Conservation (phyloP, 2,888 invertebrate genomes). For the Tetrapedia diversipes region DNA sequence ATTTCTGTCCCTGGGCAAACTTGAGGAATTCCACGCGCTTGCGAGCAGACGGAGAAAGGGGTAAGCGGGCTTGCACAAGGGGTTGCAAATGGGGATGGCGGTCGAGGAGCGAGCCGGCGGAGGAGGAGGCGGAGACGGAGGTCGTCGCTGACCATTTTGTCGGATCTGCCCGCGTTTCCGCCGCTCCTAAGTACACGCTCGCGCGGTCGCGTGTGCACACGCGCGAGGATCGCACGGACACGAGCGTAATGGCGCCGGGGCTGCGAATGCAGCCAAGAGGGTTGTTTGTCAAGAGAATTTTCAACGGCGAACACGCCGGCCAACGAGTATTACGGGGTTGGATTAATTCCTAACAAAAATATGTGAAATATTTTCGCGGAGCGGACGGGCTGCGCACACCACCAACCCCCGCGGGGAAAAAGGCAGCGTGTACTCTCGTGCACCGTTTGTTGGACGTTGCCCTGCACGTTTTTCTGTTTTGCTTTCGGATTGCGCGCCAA, state of each 20-base stretch:
- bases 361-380: slow-evolving; percentile 71
- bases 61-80: slow-evolving; percentile 30
- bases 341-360: slow-evolving; percentile 74
- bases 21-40: slow-evolving; percentile 68
- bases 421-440: slow-evolving; percentile 31
- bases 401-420: slow-evolving; percentile 54
- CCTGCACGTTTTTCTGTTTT: slow-evolving; percentile 61
- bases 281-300: slow-evolving; percentile 73
- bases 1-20: slow-evolving; percentile 70
- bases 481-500: slow-evolving; percentile 68
- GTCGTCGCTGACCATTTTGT: slow-evolving; percentile 63
- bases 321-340: slow-evolving; percentile 65
- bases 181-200: slow-evolving; percentile 18
- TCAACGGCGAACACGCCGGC: slow-evolving; percentile 61
- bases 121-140: slow-evolving; percentile 14
- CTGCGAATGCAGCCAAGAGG: slow-evolving; percentile 54
- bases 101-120: slow-evolving; percentile 12
- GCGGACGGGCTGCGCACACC: slow-evolving; percentile 34
- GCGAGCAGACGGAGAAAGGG: slow-evolving; percentile 49
- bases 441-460: slow-evolving; percentile 56
- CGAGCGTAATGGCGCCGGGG: slow-evolving; percentile 21
- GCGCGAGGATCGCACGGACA: slow-evolving; percentile 44
- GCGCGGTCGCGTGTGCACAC: slow-evolving; percentile 28
- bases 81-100: slow-evolving; percentile 23
- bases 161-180: slow-evolving; percentile 52